Evolutionary conservation across 30 jellyfish, hydroid and myxozoan genomes (phyloP), one percentile per base, ranked within the genome.

Genomic region (Chrysaora quinquecirrha): DNA sequence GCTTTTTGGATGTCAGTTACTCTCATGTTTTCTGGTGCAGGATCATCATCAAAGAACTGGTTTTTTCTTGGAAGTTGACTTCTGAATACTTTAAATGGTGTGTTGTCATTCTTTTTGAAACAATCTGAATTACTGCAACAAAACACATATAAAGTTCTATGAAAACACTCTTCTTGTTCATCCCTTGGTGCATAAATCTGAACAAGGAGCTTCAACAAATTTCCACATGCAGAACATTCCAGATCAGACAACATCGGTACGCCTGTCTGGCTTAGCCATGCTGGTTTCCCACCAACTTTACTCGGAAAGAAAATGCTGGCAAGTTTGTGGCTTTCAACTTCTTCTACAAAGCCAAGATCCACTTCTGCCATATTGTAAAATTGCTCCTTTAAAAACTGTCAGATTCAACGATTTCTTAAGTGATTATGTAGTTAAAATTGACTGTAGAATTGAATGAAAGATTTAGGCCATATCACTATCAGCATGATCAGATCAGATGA

Each of bases 261-360:
- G 18, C 49, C 27, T 9, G 48, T 48, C 24, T 43, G 76, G 0
- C 38, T 34, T 10, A 95, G 72, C 99, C 99, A 95, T 48, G 90
- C 89, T 21, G 99, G 99, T 63, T 80, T 95, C 2, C 99, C 99
- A 6, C 99, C 99, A 30, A 95, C 82, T 75, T 95, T 95, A 64
- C 97, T 88, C 11, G 97, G 97, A 46, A 84, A 90, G 52, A 61
- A 82, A 1, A 86, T 21, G 10, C 88, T 19, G 22, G 43, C 60
- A 30, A 86, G 86, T 38, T 64, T 63, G 34, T 22, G 19, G 11
- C 64, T 52, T 6, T 78, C 90, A 31, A 66, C 82, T 34, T 82
- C 56, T 46, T 93, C 97, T 2, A 88, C 87, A 83, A 93, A 93
- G 11, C 98, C 98, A 21, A 93, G 85, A 20, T 87, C 97, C 27